Base-by-base conservation (phyloP, 2,113 vertebrate species). In the Poeciliopsis prolifica region DNA sequence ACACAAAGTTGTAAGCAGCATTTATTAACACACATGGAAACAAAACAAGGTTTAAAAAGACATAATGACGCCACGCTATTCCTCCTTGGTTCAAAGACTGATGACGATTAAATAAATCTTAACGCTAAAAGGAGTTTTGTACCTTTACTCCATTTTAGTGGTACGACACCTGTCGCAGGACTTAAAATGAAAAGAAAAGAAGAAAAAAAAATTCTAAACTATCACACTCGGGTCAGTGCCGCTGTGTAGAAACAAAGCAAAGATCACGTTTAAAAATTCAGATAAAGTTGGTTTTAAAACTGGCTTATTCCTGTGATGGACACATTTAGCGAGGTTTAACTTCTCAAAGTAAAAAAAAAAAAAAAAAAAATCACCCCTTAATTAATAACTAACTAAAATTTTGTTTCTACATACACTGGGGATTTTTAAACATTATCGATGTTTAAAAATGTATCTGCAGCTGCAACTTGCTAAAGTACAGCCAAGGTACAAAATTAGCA, bases 1-100 rank as follows among this genome's bases (percentile, higher is more conserved):
- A 64, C 67, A 82, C 5, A 63, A 7, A 64, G 13, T 15, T n/a
- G 11, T 73, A 51, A 77, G 70, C 28, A 82, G 69, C 29, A 65
- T 89, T 92, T 92, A 88, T 85, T 86, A 71, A 75, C 61, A 90
- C 84, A 73, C 68, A 61, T 40, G 3, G 44, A 78, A 68, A 80
- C 75, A 86, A 84, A 86, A 85, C 72, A 64, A 80, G 73, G 69
- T 80, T 86, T 72, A 87, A 83, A 75, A 0, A 80, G 48, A 86
- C 77, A 79, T 26, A 5, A 70, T 17, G 19, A 76, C 62, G 51
- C 63, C 19, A 0, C 65, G 17, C 72, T 65, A 70, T 12, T 44
- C 3, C 61, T 2, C 58, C 35, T 61, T 13, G 24, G 42, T 60
- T 72, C 40, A 85, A 22, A 19, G 61, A 5, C 54, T 73, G 65